A percentile compares a stretch with the other conserved stretches of the same genome.
Evolutionary conservation across 2,113 vertebrate genomes (phyloP).

Genomic region (Scomber scombrus): DNA sequence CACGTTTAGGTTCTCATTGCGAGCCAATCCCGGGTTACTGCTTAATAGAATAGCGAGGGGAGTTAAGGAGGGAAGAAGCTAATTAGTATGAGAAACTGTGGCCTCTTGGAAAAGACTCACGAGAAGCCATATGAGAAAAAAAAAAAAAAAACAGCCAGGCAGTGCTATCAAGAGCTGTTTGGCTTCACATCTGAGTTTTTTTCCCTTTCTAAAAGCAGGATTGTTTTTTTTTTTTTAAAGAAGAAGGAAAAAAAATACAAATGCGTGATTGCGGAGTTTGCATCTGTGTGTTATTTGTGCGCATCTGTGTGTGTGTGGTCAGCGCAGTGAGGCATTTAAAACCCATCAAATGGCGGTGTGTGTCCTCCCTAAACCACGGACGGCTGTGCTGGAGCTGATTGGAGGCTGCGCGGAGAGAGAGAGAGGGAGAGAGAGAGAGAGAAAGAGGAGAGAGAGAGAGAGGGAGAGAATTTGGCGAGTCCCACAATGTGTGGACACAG

Average conservation of each 20-base stretch:
- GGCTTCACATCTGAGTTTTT: slow-evolving; percentile 1
- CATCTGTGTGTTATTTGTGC: slow-evolving; percentile 27
- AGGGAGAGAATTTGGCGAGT: slow-evolving; percentile 10
- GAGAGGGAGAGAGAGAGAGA: background rate
- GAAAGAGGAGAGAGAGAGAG: background rate
- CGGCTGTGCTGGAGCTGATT: slow-evolving; percentile 30
- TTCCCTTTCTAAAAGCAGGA: background rate
- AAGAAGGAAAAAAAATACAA: background rate
- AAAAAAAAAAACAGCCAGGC: background rate
- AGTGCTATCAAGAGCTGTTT: slow-evolving; percentile 1
- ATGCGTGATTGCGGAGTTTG: slow-evolving; percentile 25
- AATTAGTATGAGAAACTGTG: slow-evolving; percentile 2
- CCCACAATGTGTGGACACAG: slow-evolving; percentile 56
- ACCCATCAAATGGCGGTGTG: slow-evolving; percentile 14
- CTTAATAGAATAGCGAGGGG: background rate
- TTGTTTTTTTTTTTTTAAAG: too few relatives aligned
- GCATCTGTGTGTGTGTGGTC: slow-evolving; percentile 26
- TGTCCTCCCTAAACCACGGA: slow-evolving; percentile 25
- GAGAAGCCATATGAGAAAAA: slow-evolving; percentile 1
- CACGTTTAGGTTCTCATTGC: slow-evolving; percentile 4
- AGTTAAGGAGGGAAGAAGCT: background rate
- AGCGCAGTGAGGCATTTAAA: slow-evolving; percentile 53
- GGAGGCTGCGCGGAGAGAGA: slow-evolving; percentile 20
- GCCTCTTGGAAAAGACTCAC: slow-evolving; percentile 6
- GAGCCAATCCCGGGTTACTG: slow-evolving; percentile 18